Percentiles rank a stretch among this genome's conserved stretches.
Evolutionary conservation across 2,113 vertebrate species (phyloP).

Genomic region (Carassius gibelio): DNA sequence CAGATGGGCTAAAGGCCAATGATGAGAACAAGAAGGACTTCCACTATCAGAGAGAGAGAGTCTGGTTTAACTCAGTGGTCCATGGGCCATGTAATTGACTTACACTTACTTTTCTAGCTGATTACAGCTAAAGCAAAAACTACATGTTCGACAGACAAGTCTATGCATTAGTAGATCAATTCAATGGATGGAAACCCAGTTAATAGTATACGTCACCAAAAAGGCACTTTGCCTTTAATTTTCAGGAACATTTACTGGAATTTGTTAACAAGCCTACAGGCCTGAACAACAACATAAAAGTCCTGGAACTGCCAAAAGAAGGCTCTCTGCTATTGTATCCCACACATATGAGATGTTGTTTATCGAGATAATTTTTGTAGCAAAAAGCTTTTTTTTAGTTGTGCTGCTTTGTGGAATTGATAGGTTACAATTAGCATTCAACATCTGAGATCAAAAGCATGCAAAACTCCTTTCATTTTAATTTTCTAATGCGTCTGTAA

Average conservation of each 20-base stretch:
- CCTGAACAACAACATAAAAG: no score
- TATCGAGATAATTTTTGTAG: not conserved
- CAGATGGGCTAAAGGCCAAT: constrained; percentile 1
- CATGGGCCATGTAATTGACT: not conserved
- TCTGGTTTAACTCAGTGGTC: not conserved
- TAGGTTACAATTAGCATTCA: constrained; percentile 26
- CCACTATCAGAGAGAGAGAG: not conserved
- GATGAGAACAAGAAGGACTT: constrained; percentile 21
- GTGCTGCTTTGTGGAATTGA: constrained; percentile 29
- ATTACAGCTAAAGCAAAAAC: not conserved
- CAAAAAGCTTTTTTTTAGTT: not conserved
- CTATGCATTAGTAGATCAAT: not conserved
- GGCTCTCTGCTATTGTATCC: not conserved
- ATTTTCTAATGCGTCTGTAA: not conserved
- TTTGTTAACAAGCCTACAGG: no score
- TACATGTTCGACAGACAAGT: not conserved
- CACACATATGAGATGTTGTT: not conserved
- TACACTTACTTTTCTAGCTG: not conserved
- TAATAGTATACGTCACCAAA: no score
- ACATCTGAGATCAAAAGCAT: constrained; percentile 27
- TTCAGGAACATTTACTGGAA: no score
- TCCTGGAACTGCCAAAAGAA: not conserved
- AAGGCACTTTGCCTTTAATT: no score
- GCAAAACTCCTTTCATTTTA: constrained; percentile 4
- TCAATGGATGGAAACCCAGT: no score